A percentile compares a stretch with the other conserved stretches of the same genome.
These are phyloP conservation scores for Acropora tenuis DNA, from an alignment of 64 coral and sea anemone genomes.

Conservation along the genomic window DNA sequence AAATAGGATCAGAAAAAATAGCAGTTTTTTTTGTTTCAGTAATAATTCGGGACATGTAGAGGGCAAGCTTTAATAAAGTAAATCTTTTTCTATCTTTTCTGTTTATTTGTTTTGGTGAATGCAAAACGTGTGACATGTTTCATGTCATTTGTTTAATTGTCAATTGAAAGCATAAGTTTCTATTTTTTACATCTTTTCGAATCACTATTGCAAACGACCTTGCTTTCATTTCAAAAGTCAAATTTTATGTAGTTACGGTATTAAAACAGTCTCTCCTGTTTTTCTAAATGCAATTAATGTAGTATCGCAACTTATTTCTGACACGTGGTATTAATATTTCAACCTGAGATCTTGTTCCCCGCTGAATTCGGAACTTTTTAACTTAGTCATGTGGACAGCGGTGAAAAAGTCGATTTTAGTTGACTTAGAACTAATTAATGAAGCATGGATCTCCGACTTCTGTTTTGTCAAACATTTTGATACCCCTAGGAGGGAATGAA, in stretches of 20 bases:
- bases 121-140: neutral
- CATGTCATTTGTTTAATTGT: neutral
- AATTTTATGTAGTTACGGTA: neutral
- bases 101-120: neutral
- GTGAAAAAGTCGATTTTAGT: conserved; percentile 9
- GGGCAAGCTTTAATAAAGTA: neutral
- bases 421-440: neutral
- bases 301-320: neutral
- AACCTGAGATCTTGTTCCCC: neutral
- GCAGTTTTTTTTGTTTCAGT: neutral
- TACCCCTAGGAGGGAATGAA: neutral
- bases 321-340: conserved; percentile 50
- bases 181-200: no score
- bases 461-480: conserved; percentile 42
- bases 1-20: neutral
- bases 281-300: neutral
- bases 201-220: no score
- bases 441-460: neutral
- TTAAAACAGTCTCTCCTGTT: no score
- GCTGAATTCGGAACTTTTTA: conserved; percentile 15
- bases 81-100: neutral
- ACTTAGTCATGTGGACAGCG: neutral
- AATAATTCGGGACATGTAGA: neutral
- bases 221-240: neutral
- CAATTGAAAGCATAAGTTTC: neutral